These are phyloP conservation scores for Athrips mouffetella DNA, from an alignment of 2,888 invertebrate genomes.

Conservation along the genomic window DNA sequence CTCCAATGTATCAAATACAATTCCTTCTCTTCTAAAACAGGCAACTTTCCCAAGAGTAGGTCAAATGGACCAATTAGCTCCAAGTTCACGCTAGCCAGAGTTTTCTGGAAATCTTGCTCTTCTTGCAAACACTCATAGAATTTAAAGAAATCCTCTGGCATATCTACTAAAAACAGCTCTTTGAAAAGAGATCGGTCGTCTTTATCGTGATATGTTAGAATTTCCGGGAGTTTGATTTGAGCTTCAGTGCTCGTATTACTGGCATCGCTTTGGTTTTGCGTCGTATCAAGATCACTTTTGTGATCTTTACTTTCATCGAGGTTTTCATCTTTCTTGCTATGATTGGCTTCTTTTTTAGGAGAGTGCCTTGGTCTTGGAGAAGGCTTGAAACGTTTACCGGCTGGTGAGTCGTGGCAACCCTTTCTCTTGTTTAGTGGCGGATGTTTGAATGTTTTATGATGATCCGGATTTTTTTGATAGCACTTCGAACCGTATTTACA, in stretches of 20 bases:
- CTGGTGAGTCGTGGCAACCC: constrained; percentile 30
- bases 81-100: constrained; percentile 82
- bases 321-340: constrained; percentile 17
- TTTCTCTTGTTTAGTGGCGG: constrained; percentile 67
- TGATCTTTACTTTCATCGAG: constrained; percentile 10
- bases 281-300: neutral
- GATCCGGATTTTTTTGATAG: constrained; percentile 88
- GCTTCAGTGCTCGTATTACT: neutral
- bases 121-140: constrained; percentile 88
- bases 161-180: constrained; percentile 87
- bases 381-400: constrained; percentile 37
- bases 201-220: constrained; percentile 56
- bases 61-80: constrained; percentile 93
- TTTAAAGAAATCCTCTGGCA: constrained; percentile 93
- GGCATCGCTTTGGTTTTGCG: neutral
- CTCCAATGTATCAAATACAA: constrained; percentile 91
- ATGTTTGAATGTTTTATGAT: constrained; percentile 87
- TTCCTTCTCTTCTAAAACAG: constrained; percentile 72
- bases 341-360: neutral
- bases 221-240: constrained; percentile 37
- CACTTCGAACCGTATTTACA: constrained; percentile 90
- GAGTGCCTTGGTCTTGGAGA: constrained; percentile 5
- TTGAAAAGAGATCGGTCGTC: constrained; percentile 80
- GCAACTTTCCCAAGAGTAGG: constrained; percentile 83
- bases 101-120: constrained; percentile 73